Evolutionary conservation across 1,140 invertebrate genomes (phyloP).

Genomic region (Drosophila santomea): DNA sequence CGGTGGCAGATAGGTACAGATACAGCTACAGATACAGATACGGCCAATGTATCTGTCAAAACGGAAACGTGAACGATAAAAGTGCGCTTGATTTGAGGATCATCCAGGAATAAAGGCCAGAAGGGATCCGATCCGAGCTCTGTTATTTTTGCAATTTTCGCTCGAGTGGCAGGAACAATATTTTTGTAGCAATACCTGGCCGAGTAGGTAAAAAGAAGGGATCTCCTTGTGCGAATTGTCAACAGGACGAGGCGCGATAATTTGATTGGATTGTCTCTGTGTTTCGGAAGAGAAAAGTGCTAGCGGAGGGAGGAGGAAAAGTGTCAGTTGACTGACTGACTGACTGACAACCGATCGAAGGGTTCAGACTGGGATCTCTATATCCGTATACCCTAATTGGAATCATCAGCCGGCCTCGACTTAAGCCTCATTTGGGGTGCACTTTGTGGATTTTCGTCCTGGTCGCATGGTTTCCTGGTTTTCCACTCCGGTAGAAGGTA

Average conservation of each 20-base stretch:
- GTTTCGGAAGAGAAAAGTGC: conserved; percentile 1
- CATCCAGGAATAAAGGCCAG: conserved; percentile 63
- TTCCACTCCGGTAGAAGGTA: conserved; percentile 15
- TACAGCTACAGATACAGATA: conserved; percentile 49
- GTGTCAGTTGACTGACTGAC: conserved; percentile 78
- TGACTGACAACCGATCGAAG: conserved; percentile 74
- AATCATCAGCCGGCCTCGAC: conserved; percentile 81
- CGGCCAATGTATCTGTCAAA: conserved; percentile 79
- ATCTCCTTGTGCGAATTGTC: conserved; percentile 64
- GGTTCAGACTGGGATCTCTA: conserved; percentile 28
- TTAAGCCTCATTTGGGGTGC: conserved; percentile 84
- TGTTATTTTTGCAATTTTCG: conserved; percentile 57
- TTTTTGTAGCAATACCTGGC: conserved; percentile 62
- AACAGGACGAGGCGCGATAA: conserved; percentile 80
- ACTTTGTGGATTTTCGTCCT: conserved; percentile 80
- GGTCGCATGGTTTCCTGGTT: background rate
- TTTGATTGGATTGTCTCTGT: conserved; percentile 84
- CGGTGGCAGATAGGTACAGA: conserved; percentile 37
- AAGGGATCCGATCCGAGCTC: conserved; percentile 42
- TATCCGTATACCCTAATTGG: conserved; percentile 72
- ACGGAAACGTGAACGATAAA: conserved; percentile 77
- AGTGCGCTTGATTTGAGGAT: conserved; percentile 83
- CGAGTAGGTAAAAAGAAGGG: conserved; percentile 37
- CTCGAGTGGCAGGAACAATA: conserved; percentile 72
- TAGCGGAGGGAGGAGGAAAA: conserved; percentile 35